Base-by-base conservation (phyloP, 2,888 invertebrate genomes). In the Pachycephus smyrnensis region DNA sequence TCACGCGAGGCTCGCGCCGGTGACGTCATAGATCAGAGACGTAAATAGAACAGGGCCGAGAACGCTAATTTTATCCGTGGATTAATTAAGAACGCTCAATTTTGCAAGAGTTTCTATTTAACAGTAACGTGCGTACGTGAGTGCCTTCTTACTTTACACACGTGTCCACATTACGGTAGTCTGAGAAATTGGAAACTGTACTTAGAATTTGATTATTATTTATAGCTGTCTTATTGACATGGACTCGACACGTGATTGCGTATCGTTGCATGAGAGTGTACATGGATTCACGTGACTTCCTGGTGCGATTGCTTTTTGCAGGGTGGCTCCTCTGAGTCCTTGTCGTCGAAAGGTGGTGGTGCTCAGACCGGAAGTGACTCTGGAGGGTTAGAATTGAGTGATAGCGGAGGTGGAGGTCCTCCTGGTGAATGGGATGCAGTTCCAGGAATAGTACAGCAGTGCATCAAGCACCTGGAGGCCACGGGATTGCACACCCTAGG, bases 401-500 rank as follows among this genome's bases (percentile, higher is more conserved):
- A 93, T 80, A 94, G 94, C 74, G 92, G 94, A 77, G 93, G 93
- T n/a, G 94, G 94, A 83, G 88, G 90, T 36, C 86, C 89, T 11
- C 84, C 88, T 9, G 90, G 91, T 33, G 92, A 92, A 83, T 92
- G 91, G 83, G 92, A 92, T 69, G 89, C 91, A 79, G 96, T 98
- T 30, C 98, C 98, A 0, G 94, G 94, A 37, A 93, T 98, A 83
- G 95, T 98, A 69, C 93, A 93, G 79, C 95, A 95, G 82, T 98
- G 98, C 89, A 95, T 97, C 80, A 94, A 94, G 84, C 96, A 98
- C 92, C 93, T 98, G 81, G 95, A 97, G 89, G 93, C 94, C 76
- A 94, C 96, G 86, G 98, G 98, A 36, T 93, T 98, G 73, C 94
- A 95, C 87, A 97, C 97, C 71, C 93, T 97, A 31, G 98, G 98